A percentile compares a stretch with the other conserved stretches of the same genome.
Evolutionary conservation across 2,113 vertebrate genomes (phyloP).

Genomic region (Phaethornis superciliosus): DNA sequence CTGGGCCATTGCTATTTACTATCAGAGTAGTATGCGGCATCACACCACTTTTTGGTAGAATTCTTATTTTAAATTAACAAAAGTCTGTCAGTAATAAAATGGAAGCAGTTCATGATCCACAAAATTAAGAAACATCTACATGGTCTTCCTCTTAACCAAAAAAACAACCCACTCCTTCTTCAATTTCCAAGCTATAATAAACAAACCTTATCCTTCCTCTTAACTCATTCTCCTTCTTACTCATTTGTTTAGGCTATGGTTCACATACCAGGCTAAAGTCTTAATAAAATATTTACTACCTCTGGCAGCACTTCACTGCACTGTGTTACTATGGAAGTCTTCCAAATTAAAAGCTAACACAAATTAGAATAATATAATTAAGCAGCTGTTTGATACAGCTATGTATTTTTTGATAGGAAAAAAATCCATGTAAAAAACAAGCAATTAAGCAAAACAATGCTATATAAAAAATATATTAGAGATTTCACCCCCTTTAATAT

Average conservation of each 20-base stretch:
- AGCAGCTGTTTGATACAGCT: neutral
- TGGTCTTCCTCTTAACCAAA: neutral
- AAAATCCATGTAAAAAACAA: accelerated
- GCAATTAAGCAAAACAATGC: neutral
- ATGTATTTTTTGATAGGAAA: neutral
- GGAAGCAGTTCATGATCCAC: neutral
- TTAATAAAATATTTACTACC: constrained; percentile 17
- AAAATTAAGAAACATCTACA: neutral
- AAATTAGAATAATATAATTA: neutral
- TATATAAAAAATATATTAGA: accelerated
- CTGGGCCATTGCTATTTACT: neutral
- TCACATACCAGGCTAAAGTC: neutral
- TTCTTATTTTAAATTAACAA: neutral
- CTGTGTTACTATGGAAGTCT: neutral
- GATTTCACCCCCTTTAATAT: accelerated
- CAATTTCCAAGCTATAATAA: neutral
- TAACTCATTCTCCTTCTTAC: neutral
- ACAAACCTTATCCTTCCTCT: neutral
- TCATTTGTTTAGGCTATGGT: neutral
- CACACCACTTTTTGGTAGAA: neutral
- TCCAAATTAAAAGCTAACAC: neutral
- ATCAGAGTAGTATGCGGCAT: neutral
- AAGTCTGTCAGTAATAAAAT: neutral
- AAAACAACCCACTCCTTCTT: neutral
- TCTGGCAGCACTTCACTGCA: neutral